These are phyloP conservation scores for Pampusana beccarii DNA, from an alignment of 2,113 vertebrate genomes.

Conservation along the genomic window DNA sequence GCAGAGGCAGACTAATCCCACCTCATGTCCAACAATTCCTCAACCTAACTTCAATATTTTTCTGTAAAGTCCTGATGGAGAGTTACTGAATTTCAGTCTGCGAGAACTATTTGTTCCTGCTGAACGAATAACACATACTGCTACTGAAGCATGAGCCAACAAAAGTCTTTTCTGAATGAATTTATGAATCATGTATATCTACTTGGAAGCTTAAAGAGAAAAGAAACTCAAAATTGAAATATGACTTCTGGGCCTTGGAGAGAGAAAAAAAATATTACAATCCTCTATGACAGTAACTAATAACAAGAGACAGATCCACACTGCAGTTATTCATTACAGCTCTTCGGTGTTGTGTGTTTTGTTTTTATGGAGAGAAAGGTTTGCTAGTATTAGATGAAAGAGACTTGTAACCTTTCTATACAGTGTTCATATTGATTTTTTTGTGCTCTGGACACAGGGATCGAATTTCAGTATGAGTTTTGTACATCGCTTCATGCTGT, in stretches of 20 bases:
- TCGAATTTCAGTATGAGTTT: background rate
- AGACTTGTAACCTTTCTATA: background rate
- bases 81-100: slow-evolving; percentile 17
- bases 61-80: slow-evolving; percentile 1
- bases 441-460: background rate
- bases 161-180: slow-evolving; percentile 48
- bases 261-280: background rate
- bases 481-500: fast-evolving
- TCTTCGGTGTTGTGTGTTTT: background rate
- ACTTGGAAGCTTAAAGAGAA: slow-evolving; percentile 50
- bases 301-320: slow-evolving; percentile 42
- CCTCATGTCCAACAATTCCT: background rate
- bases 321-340: background rate
- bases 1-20: background rate
- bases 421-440: background rate
- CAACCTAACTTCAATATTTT: slow-evolving; percentile 11
- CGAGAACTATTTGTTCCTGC: background rate
- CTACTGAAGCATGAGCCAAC: slow-evolving; percentile 5
- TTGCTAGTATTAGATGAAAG: background rate
- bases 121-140: slow-evolving; percentile 9
- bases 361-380: background rate
- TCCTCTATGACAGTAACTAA: slow-evolving; percentile 13
- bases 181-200: slow-evolving; percentile 61
- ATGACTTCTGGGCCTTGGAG: slow-evolving; percentile 11
- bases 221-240: slow-evolving; percentile 45